phyloP scores from a whole-genome alignment of 2,113 vertebrate genomes.

The Rhineura floridana region DNA sequence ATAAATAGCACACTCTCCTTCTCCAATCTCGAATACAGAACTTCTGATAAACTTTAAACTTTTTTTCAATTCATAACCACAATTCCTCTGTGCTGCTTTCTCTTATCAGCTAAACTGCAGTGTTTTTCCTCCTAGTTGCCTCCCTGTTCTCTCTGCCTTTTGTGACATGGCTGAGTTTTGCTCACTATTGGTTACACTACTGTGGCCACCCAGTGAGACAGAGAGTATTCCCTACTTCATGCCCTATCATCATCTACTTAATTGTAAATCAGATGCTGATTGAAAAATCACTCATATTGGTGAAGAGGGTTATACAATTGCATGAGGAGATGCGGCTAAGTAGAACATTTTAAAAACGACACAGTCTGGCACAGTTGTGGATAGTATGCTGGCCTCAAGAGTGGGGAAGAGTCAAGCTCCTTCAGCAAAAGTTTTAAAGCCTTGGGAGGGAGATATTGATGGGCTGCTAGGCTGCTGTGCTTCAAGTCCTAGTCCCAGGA shows the following conservation, averaged over 20 bases:
- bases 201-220: neutral
- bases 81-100: neutral
- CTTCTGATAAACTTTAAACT: neutral
- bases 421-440: neutral
- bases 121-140: neutral
- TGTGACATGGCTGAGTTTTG: neutral
- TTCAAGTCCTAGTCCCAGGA: neutral
- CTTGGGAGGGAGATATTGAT: neutral
- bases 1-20: neutral
- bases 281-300: neutral
- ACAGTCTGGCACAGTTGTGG: neutral
- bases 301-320: neutral
- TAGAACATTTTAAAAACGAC: accelerated
- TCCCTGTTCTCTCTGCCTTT: neutral
- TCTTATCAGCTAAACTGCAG: neutral
- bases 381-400: neutral
- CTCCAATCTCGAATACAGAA: neutral
- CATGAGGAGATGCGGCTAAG: conserved; percentile 7
- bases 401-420: too few relatives aligned
- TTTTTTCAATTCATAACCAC: neutral
- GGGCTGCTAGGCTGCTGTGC: neutral
- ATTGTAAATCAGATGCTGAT: neutral
- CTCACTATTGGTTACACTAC: neutral
- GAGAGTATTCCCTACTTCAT: neutral
- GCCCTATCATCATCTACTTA: neutral